Evolutionary conservation across 53 echinoderm and acorn worm genomes (phyloP), one percentile per base, ranked within the genome.

Genomic region (Mesocentrotus franciscanus): DNA sequence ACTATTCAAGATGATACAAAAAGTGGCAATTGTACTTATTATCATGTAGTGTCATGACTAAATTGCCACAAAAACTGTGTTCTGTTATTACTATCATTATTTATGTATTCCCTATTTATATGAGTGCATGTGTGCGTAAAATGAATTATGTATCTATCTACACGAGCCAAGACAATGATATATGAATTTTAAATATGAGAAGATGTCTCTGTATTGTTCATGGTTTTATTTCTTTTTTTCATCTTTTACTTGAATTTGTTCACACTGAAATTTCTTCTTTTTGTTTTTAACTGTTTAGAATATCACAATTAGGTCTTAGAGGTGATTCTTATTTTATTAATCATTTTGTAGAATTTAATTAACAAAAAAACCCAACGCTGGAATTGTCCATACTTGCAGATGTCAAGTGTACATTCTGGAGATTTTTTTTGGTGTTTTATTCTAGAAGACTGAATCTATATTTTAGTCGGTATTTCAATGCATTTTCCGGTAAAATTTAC

Each of bases 41-140:
- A 58, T n/a, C 9, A 24, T 87, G 87, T 84, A 49, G 0, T 20
- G 22, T 87, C 14, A 87, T 58, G 58, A 58, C 14, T n/a, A 9
- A 59, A 58, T 26, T 27, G 27, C 26, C 26, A 87, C 17, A 84
- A 20, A 84, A 20, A 84, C 1, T 27, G 27, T 87, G 9, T 87
- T 87, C 33, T 81, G 30, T 39, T 58, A 27, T 87, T 4, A 27
- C 13, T 59, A 8, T 57, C 14, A 84, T 84, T 58, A 87, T 87
- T 87, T 87, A 42, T 84, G 49, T 84, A 85, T 85, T 24, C 9
- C 56, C 9, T 87, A 87, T 87, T 87, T 87, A 87, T 87, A 87
- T 87, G 87, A 87, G 57, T 87, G 58, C 58, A 84, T 42, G 16
- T 83, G 35, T 84, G 55, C 22, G 29, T 57, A 58, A 56, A 85